Conservation (phyloP, 2,113 vertebrate genomes). For the Calonectris borealis region DNA sequence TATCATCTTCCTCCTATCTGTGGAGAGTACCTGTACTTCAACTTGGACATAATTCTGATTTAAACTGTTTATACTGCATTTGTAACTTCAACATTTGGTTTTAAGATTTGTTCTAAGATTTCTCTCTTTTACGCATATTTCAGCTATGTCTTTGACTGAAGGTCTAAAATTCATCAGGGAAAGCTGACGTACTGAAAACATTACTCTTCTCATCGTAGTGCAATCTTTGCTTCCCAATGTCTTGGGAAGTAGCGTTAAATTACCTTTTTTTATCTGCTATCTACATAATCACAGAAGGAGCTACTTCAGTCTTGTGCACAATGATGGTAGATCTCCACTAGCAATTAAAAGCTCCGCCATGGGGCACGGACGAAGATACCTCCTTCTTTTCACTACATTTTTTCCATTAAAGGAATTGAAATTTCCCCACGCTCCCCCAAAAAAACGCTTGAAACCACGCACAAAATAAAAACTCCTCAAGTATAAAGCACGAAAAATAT, state of each 20-base stretch:
- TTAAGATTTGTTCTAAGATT: neutral
- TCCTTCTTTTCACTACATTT: neutral
- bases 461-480: neutral
- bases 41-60: neutral
- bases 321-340: neutral
- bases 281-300: neutral
- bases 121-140: neutral
- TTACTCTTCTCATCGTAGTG: neutral
- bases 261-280: neutral
- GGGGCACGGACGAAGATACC: neutral
- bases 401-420: neutral
- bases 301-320: neutral
- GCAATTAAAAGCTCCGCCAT: neutral
- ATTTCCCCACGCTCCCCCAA: accelerated
- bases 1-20: neutral
- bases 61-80: neutral
- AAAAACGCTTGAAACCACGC: neutral
- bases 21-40: neutral
- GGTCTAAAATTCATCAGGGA: neutral
- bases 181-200: neutral
- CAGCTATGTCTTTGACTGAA: neutral
- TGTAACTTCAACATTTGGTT: neutral
- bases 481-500: neutral
- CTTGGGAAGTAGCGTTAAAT: accelerated
- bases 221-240: neutral